Percentiles rank a stretch among this genome's conserved stretches.
Conservation (phyloP, 2,888 invertebrate species). For the Ormyrus labotus region DNA sequence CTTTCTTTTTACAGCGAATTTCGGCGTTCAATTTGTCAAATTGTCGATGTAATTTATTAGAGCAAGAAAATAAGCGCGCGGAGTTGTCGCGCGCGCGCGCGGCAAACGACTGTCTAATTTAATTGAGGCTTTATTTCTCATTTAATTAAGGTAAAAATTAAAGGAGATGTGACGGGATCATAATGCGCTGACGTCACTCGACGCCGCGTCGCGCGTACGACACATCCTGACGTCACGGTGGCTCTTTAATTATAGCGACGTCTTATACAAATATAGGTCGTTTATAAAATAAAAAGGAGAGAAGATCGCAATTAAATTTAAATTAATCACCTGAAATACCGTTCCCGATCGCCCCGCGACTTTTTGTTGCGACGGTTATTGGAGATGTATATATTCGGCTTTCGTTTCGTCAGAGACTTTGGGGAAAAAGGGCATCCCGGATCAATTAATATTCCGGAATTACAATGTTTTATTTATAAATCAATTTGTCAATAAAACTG, state of each 20-base stretch:
- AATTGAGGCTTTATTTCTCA: background rate
- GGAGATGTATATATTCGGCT: too few species aligned
- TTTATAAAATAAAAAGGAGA: too few species aligned
- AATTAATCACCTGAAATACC: too few species aligned
- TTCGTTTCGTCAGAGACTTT: too few species aligned
- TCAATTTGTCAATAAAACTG: too few species aligned
- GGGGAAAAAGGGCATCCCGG: too few species aligned
- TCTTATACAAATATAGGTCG: background rate
- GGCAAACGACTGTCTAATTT: slow-evolving; percentile 31
- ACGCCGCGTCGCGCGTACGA: slow-evolving; percentile 6
- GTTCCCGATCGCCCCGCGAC: too few species aligned
- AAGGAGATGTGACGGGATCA: slow-evolving; percentile 16
- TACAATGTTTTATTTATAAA: too few species aligned
- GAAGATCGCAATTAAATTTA: too few species aligned
- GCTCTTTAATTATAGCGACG: slow-evolving; percentile 26
- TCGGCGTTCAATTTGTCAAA: slow-evolving; percentile 10
- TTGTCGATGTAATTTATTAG: slow-evolving; percentile 33
- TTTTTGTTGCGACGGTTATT: too few species aligned
- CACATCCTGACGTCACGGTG: slow-evolving; percentile 21
- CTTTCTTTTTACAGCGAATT: background rate
- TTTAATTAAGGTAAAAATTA: slow-evolving; percentile 25
- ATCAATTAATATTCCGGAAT: too few species aligned
- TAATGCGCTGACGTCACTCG: slow-evolving; percentile 26
- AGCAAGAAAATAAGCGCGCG: background rate
- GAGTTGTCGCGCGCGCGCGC: background rate